phyloP scores from a whole-genome alignment of 2,113 vertebrate genomes.

The Tympanuchus pallidicinctus region DNA sequence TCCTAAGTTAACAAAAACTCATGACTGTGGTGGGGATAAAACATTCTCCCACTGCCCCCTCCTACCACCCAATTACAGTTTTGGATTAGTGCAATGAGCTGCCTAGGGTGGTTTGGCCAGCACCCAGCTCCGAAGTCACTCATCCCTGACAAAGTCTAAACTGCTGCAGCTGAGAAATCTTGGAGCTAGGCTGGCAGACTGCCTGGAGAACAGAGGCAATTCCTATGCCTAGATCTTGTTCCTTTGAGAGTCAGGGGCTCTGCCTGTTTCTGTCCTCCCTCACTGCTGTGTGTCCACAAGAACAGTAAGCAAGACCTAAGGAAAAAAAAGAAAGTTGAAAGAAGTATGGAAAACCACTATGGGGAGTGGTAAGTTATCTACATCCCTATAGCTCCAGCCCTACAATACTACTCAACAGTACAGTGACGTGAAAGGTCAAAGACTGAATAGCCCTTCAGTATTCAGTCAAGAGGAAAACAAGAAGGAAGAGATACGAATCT shows the following conservation, averaged over 20 bases:
- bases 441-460: background rate
- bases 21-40: background rate
- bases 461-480: background rate
- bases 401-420: background rate
- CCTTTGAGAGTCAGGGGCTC: background rate
- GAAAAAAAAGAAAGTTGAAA: background rate
- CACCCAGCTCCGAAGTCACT: constrained; percentile 6
- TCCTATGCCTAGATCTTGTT: background rate
- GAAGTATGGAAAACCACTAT: background rate
- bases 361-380: background rate
- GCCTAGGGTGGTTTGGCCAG: constrained; percentile 23
- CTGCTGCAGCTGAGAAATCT: constrained; percentile 11
- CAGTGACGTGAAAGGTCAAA: background rate
- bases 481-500: background rate
- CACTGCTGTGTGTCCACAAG: background rate
- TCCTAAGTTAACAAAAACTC: constrained; percentile 31
- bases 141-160: constrained; percentile 44
- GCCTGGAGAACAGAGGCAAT: background rate
- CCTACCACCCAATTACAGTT: background rate
- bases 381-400: background rate
- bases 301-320: background rate
- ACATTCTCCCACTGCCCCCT: background rate
- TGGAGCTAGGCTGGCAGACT: constrained; percentile 19
- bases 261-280: background rate
- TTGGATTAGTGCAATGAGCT: constrained; percentile 29